phyloP scores from a whole-genome alignment of 2,888 invertebrate species.

The Ligdia adustata region DNA sequence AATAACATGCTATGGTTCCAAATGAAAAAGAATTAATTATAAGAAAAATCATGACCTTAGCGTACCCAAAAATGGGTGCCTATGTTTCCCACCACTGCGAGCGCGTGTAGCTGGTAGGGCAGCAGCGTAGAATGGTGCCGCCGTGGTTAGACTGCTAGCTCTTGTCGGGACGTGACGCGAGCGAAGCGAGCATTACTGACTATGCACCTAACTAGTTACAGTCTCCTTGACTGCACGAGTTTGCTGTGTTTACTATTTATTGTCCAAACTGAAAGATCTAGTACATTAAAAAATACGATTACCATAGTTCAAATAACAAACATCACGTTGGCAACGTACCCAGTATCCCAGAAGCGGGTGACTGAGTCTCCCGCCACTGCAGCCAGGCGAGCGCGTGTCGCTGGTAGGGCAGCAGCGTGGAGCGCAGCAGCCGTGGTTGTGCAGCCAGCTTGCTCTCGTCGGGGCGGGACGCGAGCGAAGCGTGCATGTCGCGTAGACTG shows the following conservation, averaged over 20 bases:
- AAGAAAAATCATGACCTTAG: no score
- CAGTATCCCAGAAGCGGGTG: slow-evolving; percentile 93
- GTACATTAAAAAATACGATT: no score
- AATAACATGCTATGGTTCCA: no score
- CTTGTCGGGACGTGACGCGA: no score
- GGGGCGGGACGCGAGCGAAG: slow-evolving; percentile 88
- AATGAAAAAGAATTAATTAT: no score
- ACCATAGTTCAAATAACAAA: not conserved
- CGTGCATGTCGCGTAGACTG: slow-evolving; percentile 88
- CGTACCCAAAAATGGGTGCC: slow-evolving; percentile 12
- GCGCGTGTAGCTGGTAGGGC: slow-evolving; percentile 88
- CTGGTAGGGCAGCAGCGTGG: slow-evolving; percentile 92
- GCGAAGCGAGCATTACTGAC: no score
- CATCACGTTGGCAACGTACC: slow-evolving; percentile 67
- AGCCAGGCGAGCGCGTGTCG: slow-evolving; percentile 94
- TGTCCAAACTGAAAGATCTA: no score
- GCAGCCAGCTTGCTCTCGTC: slow-evolving; percentile 81
- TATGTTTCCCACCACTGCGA: slow-evolving; percentile 86
- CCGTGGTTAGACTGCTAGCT: no score
- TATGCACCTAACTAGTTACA: no score
- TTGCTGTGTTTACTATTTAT: no score
- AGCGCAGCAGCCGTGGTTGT: slow-evolving; percentile 86
- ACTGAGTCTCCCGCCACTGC: slow-evolving; percentile 94
- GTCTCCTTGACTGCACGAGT: no score
- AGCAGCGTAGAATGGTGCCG: slow-evolving; percentile 82